Evolutionary conservation across 2,113 vertebrate genomes (phyloP).

Genomic region (Astatoreochromis straeleni): DNA sequence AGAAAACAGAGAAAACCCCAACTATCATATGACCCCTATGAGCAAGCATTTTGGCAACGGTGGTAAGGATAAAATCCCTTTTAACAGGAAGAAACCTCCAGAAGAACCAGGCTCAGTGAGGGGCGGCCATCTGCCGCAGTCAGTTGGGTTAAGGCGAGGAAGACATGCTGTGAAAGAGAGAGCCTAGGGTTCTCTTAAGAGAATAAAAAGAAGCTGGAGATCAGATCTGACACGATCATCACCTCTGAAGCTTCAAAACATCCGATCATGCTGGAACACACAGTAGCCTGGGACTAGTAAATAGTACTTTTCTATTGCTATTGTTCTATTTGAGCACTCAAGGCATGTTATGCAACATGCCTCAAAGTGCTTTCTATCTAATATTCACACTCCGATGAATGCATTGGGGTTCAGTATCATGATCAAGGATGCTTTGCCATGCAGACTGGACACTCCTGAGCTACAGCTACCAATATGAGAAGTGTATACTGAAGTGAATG

Average conservation of each 20-base stretch:
- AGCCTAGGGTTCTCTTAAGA: neutral
- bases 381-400: neutral
- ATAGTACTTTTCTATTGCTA: neutral
- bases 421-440: neutral
- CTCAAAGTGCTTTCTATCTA: neutral
- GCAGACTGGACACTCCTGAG: neutral
- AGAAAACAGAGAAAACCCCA: neutral
- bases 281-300: neutral
- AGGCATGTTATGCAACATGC: neutral
- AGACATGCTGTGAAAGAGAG: neutral
- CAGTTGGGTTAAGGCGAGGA: neutral
- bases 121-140: rapidly evolving
- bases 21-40: neutral
- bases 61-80: neutral
- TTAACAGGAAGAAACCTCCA: neutral
- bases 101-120: neutral
- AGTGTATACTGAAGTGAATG: neutral
- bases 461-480: neutral
- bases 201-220: neutral
- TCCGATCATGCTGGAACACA: neutral
- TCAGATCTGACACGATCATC: neutral
- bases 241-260: neutral
- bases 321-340: neutral
- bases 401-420: neutral
- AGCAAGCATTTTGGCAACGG: neutral